Evolutionary conservation across 1,140 invertebrate genomes (phyloP), one percentile per base, ranked within the genome.

Genomic region (Nephotettix cincticeps): DNA sequence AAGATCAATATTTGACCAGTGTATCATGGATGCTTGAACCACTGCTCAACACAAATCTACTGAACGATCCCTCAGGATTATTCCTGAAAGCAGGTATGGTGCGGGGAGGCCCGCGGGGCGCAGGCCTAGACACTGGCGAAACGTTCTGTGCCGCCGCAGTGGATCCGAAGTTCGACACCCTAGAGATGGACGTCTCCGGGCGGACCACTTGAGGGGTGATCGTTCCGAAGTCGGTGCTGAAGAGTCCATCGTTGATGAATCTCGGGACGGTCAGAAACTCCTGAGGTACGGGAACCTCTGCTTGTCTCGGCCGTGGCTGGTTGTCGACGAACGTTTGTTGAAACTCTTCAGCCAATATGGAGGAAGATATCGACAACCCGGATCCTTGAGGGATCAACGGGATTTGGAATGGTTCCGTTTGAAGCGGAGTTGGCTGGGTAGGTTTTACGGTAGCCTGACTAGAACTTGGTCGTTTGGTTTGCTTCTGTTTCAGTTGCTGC

Each of bases 201-300:
- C 4, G 32, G 14, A 36, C 32, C 4, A 36, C 32, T 36, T 36
- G 32, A 36, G 56, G 56, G 1, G 27, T 11, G 25, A 13, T 61
- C 1, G 21, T 1, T 9, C 56, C 56, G 19, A 56, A 67, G 73
- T 79, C 69, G 77, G 77, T 47, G 76, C 27, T 69, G 45, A 47
- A 54, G 23, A 69, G 56, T 27, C 40, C 76, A 73, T 76, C 80
- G 79, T 67, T 81, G 4, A 67, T 27, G 25, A 67, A 67, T 40
- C 45, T 17, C 1, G 64, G 40, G 64, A 67, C 40, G 1, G 64
- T 45, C 1, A 67, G 25, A 9, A 40, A 19, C 4, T 43, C 40
- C 11, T 1, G 36, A 4, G 40, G 32, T 4, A 27, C 4, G 21
- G 64, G 64, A 67, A 67, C 21, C 17, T 13, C 6, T 14, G 64